Conservation (phyloP, 1,140 invertebrate species). For the Coelopa frigida region DNA sequence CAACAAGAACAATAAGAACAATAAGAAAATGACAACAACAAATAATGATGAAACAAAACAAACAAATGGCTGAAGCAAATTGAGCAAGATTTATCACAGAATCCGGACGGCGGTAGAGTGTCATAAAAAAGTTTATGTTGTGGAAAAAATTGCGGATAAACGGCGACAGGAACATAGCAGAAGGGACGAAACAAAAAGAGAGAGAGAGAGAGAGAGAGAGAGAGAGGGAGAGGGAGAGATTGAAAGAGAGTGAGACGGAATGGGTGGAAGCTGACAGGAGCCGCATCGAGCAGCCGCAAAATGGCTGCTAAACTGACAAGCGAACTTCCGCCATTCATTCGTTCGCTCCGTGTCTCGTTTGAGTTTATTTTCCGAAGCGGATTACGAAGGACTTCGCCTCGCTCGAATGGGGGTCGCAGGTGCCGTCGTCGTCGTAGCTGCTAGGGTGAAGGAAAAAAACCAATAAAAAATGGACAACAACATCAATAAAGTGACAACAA, state of each 20-base stretch:
- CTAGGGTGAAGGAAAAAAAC: conserved; percentile 21
- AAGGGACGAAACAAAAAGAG: background rate
- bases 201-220: background rate
- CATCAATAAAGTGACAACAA: background rate
- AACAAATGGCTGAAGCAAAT: too few relatives aligned
- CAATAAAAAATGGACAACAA: too few relatives aligned
- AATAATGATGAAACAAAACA: too few relatives aligned
- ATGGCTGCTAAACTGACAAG: conserved; percentile 46
- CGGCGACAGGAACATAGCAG: conserved; percentile 21
- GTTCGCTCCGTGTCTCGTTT: background rate
- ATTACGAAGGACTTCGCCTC: background rate
- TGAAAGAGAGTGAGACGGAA: background rate
- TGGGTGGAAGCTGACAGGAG: too few relatives aligned
- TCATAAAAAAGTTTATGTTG: conserved; percentile 44
- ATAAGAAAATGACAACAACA: too few relatives aligned
- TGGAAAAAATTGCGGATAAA: conserved; percentile 38
- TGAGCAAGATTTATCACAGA: conserved; percentile 44
- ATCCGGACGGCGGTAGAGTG: conserved; percentile 29
- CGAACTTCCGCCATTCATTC: conserved; percentile 30
- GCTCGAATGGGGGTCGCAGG: conserved; percentile 17
- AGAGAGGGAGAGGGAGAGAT: background rate
- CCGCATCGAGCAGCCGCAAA: too few relatives aligned
- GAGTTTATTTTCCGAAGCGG: conserved; percentile 1
- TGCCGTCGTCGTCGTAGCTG: conserved; percentile 10
- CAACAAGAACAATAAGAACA: too few relatives aligned